phyloP scores from a whole-genome alignment of 2,113 vertebrate genomes.

The Nipponia nippon region DNA sequence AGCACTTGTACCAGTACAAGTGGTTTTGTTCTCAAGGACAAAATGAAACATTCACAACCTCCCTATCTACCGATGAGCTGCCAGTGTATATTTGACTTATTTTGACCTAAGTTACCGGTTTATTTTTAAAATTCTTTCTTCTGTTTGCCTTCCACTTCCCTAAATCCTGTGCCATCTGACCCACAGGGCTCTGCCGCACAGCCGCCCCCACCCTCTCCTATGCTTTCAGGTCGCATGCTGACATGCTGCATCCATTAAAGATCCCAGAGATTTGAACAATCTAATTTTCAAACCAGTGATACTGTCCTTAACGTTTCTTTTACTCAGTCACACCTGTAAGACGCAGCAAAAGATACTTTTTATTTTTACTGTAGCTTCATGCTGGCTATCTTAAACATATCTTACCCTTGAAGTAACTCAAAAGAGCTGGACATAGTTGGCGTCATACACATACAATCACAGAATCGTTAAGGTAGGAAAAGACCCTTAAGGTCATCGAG shows the following conservation, averaged over 20 bases:
- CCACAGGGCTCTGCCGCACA: background rate
- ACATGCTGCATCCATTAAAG: background rate
- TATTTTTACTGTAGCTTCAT: background rate
- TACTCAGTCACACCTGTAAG: no score
- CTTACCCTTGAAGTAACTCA: background rate
- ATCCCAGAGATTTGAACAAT: background rate
- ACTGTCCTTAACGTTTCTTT: background rate
- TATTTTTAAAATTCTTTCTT: background rate
- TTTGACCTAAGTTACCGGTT: background rate
- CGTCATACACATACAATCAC: background rate
- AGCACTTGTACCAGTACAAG: no score
- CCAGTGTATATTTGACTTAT: background rate
- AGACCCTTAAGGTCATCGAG: no score
- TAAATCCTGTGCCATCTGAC: background rate
- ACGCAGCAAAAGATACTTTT: background rate
- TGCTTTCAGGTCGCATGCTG: background rate
- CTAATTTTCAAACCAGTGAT: background rate
- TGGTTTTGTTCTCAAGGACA: no score
- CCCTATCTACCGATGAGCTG: no score
- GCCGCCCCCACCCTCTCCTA: background rate
- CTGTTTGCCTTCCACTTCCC: background rate
- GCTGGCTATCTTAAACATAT: background rate
- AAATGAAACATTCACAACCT: no score
- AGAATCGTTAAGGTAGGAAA: no score
- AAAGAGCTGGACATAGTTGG: background rate